Conservation (phyloP, 2,888 invertebrate species). For the Torymus aiolomorphi region DNA sequence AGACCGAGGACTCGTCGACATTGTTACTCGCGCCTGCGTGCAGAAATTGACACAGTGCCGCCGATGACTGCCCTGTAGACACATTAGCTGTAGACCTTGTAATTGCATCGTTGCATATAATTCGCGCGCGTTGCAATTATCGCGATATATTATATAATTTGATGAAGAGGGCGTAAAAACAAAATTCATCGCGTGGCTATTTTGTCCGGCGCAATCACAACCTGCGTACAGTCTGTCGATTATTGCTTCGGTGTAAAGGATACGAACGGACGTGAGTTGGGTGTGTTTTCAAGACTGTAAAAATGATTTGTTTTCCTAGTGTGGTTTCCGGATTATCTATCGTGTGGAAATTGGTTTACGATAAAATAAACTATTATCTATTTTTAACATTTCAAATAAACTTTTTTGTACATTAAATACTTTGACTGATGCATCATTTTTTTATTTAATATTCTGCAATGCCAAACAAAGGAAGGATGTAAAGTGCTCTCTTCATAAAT, state of each 20-base stretch:
- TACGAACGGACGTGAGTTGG: slow-evolving; percentile 28
- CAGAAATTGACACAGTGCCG: slow-evolving; percentile 32
- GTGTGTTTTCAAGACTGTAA: too few relatives aligned
- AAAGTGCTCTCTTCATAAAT: too few relatives aligned
- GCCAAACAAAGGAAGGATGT: too few relatives aligned
- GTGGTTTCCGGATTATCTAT: too few relatives aligned
- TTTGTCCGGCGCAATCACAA: slow-evolving; percentile 11
- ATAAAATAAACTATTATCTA: too few relatives aligned
- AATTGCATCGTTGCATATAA: slow-evolving; percentile 35
- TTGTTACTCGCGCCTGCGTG: slow-evolving; percentile 40
- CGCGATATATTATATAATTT: slow-evolving; percentile 22
- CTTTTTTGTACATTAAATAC: too few relatives aligned
- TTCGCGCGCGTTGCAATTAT: not conserved
- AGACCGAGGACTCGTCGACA: slow-evolving; percentile 33
- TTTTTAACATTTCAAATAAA: too few relatives aligned
- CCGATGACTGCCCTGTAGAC: slow-evolving; percentile 36
- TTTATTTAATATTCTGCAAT: too few relatives aligned
- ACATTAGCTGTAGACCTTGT: slow-evolving; percentile 12
- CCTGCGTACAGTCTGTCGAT: slow-evolving; percentile 23
- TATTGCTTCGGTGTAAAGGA: slow-evolving; percentile 22
- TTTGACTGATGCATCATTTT: too few relatives aligned
- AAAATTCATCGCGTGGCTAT: slow-evolving; percentile 30
- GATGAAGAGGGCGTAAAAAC: slow-evolving; percentile 7
- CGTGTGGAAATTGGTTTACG: too few relatives aligned
- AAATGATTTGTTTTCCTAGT: too few relatives aligned